Evolutionary conservation across 1,140 invertebrate genomes (phyloP).

Genomic region (Macrobrachium nipponense): DNA sequence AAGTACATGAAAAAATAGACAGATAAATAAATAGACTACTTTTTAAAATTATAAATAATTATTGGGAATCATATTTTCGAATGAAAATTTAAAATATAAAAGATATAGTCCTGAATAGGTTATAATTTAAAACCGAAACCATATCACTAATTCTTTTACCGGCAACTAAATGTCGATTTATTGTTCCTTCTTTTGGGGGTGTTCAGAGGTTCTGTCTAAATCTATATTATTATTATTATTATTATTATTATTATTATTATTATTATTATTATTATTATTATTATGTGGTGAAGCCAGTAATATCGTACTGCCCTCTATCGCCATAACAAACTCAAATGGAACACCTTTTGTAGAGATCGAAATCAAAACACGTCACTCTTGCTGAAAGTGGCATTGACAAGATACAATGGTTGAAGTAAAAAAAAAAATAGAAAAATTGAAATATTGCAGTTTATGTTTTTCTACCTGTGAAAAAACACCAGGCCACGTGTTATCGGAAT

Average conservation of each 20-base stretch:
- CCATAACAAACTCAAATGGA: too few relatives aligned
- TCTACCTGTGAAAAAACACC: too few relatives aligned
- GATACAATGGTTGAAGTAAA: too few relatives aligned
- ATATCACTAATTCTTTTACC: too few relatives aligned
- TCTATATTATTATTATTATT: background rate
- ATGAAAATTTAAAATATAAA: background rate
- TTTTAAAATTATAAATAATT: background rate
- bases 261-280: slow-evolving; percentile 16
- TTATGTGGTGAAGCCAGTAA: background rate
- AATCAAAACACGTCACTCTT: too few relatives aligned
- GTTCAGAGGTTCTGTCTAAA: background rate
- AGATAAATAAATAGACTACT: background rate
- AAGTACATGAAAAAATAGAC: too few relatives aligned
- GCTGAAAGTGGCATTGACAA: too few relatives aligned
- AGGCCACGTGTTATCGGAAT: too few relatives aligned
- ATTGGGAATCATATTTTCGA: background rate
- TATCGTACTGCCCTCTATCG: background rate
- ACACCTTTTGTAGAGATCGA: too few relatives aligned
- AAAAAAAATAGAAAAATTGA: too few relatives aligned
- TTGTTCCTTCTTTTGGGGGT: background rate
- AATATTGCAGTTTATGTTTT: too few relatives aligned
- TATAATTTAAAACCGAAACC: background rate
- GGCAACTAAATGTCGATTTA: too few relatives aligned
- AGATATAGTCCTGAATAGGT: background rate
- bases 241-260: slow-evolving; percentile 14